Evolutionary conservation across 2,888 invertebrate species (phyloP), one percentile per base, ranked within the genome.

Genomic region (Dichetophora obliterata): DNA sequence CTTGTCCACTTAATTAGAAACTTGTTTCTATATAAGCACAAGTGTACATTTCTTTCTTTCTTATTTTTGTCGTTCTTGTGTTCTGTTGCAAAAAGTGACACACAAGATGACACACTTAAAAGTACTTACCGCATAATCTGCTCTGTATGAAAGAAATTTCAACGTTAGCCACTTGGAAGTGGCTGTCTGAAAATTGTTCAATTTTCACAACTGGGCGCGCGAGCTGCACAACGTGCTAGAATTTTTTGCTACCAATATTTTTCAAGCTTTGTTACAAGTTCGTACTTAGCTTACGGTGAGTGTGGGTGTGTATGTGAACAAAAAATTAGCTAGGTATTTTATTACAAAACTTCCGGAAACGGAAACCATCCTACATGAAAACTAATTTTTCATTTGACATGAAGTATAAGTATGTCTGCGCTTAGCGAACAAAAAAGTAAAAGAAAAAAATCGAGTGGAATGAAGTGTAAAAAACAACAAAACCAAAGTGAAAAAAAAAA

Each of bases 371-470:
- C 71, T 66, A 54, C 50, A 61, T 70, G 70, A 52, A 70, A 70
- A 63, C 34, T 75, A 70, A 70, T 70, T 75, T 52, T 54, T 75
- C 70, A 70, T 75, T 75, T 70, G 72, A 24, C 72, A 72, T 43
- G 37, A 19, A 57, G 24, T 22, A 37, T 3, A 19, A 24, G 34
- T 75, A 59, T 50, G 76, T 68, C 19, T 37, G 70, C 57, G 68
- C 24, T 31, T 66, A 48, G 19, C 48, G 74, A 65, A 48, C 37
- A 66, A 63, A 75, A 48, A 0, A 68, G 71, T 37, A 66, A 19
- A 71, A 52, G 22, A 59, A 48, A 68, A 75, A 71, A 48, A 19
- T 16, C 14, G 4, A 59, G n/a, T 31, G 59, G 43, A 57, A 24
- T 14, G 57, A 43, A 48, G 11, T 37, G 52, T 1, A 24, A 50